phyloP scores from a whole-genome alignment of 2,888 invertebrate species.

The Temnothorax rugatulus region DNA sequence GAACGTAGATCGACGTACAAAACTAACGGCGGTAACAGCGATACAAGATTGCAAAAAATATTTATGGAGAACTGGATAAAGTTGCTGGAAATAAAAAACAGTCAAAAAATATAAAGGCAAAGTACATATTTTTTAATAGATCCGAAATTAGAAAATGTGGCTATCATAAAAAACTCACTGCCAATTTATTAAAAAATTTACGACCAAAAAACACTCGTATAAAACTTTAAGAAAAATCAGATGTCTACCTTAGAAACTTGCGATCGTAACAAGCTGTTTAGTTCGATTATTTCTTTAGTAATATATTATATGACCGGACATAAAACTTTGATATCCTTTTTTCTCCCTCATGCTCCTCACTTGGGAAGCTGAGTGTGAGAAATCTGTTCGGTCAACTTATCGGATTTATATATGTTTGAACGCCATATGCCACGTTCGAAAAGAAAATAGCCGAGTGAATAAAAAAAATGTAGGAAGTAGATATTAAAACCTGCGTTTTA shows the following conservation, averaged over 20 bases:
- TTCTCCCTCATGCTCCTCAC: background rate
- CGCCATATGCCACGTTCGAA: background rate
- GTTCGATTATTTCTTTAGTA: background rate
- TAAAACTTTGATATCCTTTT: constrained; percentile 11
- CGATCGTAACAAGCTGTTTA: background rate
- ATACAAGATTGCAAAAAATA: constrained; percentile 12
- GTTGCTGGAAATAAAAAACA: background rate
- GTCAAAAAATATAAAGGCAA: background rate
- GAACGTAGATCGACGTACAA: constrained; percentile 19
- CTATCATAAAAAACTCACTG: background rate
- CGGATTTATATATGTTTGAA: background rate
- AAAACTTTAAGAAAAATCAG: background rate
- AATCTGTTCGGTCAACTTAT: constrained; percentile 39
- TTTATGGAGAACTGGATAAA: background rate
- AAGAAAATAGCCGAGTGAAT: background rate
- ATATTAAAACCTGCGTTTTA: background rate
- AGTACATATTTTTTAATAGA: background rate
- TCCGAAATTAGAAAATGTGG: background rate
- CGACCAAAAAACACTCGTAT: background rate
- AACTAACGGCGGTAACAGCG: background rate
- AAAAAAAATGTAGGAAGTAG: background rate
- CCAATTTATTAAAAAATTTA: background rate
- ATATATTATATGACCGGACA: background rate
- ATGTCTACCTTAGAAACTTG: background rate
- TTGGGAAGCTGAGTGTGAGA: constrained; percentile 27